These are phyloP conservation scores for Okapia johnstoni DNA, from an alignment of 2,113 vertebrate genomes.

Conservation along the genomic window DNA sequence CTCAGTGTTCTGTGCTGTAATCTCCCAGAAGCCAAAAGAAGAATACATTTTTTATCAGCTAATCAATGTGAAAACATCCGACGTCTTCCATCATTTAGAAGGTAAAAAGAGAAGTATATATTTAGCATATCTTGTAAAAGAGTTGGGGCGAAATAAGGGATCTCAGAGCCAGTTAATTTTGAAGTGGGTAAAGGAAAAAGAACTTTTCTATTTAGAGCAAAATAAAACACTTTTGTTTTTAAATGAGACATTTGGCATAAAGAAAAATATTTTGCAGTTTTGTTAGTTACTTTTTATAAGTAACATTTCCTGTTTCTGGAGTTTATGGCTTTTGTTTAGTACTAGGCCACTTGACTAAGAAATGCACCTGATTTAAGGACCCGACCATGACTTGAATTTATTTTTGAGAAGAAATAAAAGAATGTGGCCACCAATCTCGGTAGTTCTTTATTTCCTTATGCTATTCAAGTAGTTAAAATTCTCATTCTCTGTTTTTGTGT, in stretches of 20 bases:
- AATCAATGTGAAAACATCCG: slow-evolving; percentile 89
- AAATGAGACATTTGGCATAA: slow-evolving; percentile 10
- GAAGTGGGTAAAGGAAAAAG: background rate
- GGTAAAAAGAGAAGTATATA: slow-evolving; percentile 79
- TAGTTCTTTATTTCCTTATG: slow-evolving; percentile 13
- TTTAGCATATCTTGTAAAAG: background rate
- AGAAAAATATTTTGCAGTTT: slow-evolving; percentile 22
- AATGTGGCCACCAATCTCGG: background rate
- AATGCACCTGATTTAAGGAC: background rate
- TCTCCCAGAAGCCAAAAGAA: slow-evolving; percentile 79
- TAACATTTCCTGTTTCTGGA: background rate
- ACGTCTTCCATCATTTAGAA: slow-evolving; percentile 91
- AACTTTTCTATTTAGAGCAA: background rate
- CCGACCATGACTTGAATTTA: slow-evolving; percentile 11
- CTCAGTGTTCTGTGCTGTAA: slow-evolving; percentile 92
- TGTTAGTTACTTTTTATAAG: slow-evolving; percentile 13
- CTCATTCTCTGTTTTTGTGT: slow-evolving; percentile 46
- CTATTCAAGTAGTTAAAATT: slow-evolving; percentile 27
- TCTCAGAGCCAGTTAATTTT: slow-evolving; percentile 19
- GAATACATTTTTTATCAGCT: slow-evolving; percentile 80
- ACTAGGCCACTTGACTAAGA: background rate
- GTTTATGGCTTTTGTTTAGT: background rate
- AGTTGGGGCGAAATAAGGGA: background rate
- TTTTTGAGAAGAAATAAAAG: slow-evolving; percentile 30
- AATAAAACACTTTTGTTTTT: slow-evolving; percentile 15